A percentile compares a stretch with the other conserved stretches of the same genome.
phyloP scores from a whole-genome alignment of 2,888 invertebrate species.

The Dolichopus griseipennis region DNA sequence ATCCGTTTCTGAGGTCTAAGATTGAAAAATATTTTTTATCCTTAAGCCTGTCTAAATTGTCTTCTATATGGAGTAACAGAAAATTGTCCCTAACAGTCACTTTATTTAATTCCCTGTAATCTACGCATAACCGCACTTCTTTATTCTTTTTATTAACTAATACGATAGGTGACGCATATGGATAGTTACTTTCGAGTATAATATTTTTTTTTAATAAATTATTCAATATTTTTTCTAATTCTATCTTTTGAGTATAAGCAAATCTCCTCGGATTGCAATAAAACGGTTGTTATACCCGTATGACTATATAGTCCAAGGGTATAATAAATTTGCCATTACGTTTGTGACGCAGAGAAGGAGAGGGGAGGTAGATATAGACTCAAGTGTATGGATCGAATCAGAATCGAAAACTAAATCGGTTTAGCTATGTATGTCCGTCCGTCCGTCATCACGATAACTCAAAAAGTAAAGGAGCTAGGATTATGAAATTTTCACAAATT shows the following conservation, averaged over 20 bases:
- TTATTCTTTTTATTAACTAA: slow-evolving; percentile 20
- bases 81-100: slow-evolving; percentile 14
- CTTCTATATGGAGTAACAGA: slow-evolving; percentile 15
- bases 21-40: slow-evolving; percentile 22
- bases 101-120: slow-evolving; percentile 16
- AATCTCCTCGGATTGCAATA: slow-evolving; percentile 17
- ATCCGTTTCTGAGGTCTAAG: slow-evolving; percentile 24
- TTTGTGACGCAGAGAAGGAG: too few species aligned
- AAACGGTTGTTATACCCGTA: too few species aligned
- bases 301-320: too few species aligned
- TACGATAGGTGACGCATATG: slow-evolving; percentile 23
- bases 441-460: too few species aligned
- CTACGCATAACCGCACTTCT: slow-evolving; percentile 15
- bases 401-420: too few species aligned
- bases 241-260: slow-evolving; percentile 16
- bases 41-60: slow-evolving; percentile 18
- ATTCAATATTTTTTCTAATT: slow-evolving; percentile 20
- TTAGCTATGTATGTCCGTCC: too few species aligned
- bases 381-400: too few species aligned
- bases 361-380: too few species aligned
- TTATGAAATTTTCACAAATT: too few species aligned
- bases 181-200: slow-evolving; percentile 20
- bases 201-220: slow-evolving; percentile 16
- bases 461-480: too few species aligned
- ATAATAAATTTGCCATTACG: too few species aligned